Evolutionary conservation across 2,797 vertebrate genomes (phyloP).

Genomic region (Psittacula echo): DNA sequence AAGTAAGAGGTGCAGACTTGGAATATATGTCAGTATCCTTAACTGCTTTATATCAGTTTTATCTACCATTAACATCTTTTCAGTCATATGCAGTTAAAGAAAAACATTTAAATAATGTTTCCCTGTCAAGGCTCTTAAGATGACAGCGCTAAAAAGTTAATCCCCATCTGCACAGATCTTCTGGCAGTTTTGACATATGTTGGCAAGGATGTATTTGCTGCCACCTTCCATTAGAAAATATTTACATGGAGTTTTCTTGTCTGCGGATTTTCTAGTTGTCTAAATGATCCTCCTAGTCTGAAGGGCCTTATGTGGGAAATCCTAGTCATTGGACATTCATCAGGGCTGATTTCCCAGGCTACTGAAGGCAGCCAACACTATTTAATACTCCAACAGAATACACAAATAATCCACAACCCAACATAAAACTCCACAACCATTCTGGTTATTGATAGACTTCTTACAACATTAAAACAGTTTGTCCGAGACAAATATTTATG

Average conservation of each 20-base stretch:
- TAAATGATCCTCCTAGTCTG: slow-evolving; percentile 26
- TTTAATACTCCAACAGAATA: not conserved
- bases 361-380: not conserved
- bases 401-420: not conserved
- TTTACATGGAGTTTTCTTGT: slow-evolving; percentile 52
- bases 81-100: slow-evolving; percentile 20
- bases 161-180: slow-evolving; percentile 31
- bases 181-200: slow-evolving; percentile 54
- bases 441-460: not conserved
- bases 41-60: slow-evolving; percentile 37
- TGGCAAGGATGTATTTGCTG: slow-evolving; percentile 51
- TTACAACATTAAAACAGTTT: not conserved
- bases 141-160: slow-evolving; percentile 65
- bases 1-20: slow-evolving; percentile 19
- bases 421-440: not conserved
- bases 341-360: slow-evolving; percentile 7
- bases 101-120: slow-evolving; percentile 25
- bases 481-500: not conserved
- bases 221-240: slow-evolving; percentile 68
- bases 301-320: slow-evolving; percentile 24
- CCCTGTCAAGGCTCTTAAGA: slow-evolving; percentile 56
- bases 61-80: slow-evolving; percentile 28
- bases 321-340: slow-evolving; percentile 1
- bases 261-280: slow-evolving; percentile 27
- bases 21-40: slow-evolving; percentile 19